phyloP scores from a whole-genome alignment of 2,888 invertebrate species.

The Lysandra bellargus region DNA sequence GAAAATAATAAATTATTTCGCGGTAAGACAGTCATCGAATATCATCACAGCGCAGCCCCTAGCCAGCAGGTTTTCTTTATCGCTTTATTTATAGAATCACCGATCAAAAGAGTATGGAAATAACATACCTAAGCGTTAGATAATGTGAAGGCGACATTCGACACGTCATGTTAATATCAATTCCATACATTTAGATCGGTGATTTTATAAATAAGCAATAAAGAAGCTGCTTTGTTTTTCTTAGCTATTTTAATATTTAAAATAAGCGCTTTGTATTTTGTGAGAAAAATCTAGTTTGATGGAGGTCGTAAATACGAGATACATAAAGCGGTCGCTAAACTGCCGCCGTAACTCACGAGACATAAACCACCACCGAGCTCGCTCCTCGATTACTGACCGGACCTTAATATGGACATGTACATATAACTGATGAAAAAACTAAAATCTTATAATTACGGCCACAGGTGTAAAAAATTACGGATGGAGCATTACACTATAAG shows the following conservation, averaged over 20 bases:
- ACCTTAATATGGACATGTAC: background rate
- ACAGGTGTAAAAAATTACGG: too few relatives aligned
- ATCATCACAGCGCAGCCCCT: background rate
- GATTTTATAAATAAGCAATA: too few relatives aligned
- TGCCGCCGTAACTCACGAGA: background rate
- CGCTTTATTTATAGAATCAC: too few relatives aligned
- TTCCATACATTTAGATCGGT: too few relatives aligned
- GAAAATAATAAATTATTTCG: background rate
- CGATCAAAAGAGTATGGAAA: too few relatives aligned
- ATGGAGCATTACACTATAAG: too few relatives aligned
- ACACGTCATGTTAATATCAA: too few relatives aligned
- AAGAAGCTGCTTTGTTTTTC: background rate
- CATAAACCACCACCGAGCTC: background rate
- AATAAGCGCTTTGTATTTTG: background rate
- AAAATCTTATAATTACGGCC: background rate
- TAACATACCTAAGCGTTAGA: too few relatives aligned
- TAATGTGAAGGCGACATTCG: too few relatives aligned
- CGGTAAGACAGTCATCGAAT: background rate
- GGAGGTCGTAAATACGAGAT: slow-evolving; percentile 1
- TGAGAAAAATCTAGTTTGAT: background rate
- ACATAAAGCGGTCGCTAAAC: background rate
- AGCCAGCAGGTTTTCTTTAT: too few relatives aligned
- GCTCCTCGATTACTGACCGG: background rate
- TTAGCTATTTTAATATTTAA: background rate
- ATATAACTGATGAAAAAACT: background rate